Conservation (phyloP, 53 echinoderm and acorn worm species). For the Hippasteria phrygiana region DNA sequence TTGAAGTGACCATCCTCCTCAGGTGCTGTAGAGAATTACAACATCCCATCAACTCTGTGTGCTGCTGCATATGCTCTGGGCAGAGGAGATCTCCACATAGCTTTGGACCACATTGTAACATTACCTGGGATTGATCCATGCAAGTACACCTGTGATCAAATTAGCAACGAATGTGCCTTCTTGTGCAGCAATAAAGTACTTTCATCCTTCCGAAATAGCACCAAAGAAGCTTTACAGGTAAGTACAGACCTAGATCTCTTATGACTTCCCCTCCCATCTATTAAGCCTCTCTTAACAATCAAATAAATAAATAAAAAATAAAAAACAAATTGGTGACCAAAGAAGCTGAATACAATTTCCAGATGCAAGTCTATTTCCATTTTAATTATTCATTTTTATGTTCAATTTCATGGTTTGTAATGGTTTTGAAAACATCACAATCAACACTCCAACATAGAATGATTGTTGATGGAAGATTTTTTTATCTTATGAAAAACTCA, state of each 20-base stretch:
- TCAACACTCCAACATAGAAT: too few species aligned
- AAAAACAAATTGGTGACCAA: background rate
- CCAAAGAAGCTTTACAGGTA: slow-evolving; percentile 25
- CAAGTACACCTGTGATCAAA: background rate
- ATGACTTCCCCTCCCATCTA: background rate
- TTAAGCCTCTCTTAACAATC: background rate
- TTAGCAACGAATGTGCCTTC: slow-evolving; percentile 7
- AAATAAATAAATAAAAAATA: background rate
- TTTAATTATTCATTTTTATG: background rate
- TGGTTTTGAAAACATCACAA: too few species aligned
- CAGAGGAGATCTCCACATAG: background rate
- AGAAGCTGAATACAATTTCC: background rate
- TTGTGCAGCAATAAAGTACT: background rate
- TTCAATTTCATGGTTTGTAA: too few species aligned
- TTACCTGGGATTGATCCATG: background rate
- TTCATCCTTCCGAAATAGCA: background rate
- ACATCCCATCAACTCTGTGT: slow-evolving; percentile 10
- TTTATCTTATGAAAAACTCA: too few species aligned
- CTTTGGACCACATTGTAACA: background rate
- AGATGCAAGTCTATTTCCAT: background rate
- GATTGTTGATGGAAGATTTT: too few species aligned
- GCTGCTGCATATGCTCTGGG: slow-evolving; percentile 24
- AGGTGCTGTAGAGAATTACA: background rate
- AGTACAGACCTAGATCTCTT: background rate
- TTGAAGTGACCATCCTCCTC: slow-evolving; percentile 5